A percentile compares a stretch with the other conserved stretches of the same genome.
These are phyloP conservation scores for Anniella stebbinsi DNA, from an alignment of 2,797 vertebrate genomes.

Conservation along the genomic window DNA sequence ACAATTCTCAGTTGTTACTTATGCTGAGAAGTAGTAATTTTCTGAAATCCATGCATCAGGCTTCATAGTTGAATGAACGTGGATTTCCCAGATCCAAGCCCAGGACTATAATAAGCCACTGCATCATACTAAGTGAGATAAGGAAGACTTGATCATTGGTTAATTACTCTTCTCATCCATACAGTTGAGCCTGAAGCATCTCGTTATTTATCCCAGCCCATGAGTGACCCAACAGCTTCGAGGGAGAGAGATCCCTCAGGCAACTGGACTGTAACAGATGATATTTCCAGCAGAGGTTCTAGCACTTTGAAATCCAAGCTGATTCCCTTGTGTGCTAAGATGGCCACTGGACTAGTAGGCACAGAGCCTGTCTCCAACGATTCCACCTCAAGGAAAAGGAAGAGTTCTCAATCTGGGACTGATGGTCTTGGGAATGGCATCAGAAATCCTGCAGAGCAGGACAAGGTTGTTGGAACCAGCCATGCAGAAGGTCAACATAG, in stretches of 20 bases:
- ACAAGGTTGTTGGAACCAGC: neutral
- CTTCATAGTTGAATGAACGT: neutral
- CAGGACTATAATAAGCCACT: neutral
- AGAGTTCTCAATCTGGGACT: neutral
- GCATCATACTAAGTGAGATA: neutral
- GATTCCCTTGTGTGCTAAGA: neutral
- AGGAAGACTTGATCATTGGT: neutral
- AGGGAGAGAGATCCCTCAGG: neutral
- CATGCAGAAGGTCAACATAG: neutral
- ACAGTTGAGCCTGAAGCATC: neutral
- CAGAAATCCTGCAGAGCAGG: neutral
- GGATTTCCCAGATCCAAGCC: neutral
- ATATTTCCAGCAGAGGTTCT: neutral
- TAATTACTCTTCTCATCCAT: neutral
- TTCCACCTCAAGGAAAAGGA: neutral
- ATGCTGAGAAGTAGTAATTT: neutral
- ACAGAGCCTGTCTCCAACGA: neutral
- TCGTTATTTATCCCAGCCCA: neutral
- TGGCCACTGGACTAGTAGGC: neutral
- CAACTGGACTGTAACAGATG: neutral
- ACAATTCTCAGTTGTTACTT: neutral
- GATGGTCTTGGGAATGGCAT: neutral
- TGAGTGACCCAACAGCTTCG: neutral
- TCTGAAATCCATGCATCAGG: neutral
- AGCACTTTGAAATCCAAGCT: neutral